phyloP scores from a whole-genome alignment of 2,888 invertebrate genomes.

The Drosophila gaucha region DNA sequence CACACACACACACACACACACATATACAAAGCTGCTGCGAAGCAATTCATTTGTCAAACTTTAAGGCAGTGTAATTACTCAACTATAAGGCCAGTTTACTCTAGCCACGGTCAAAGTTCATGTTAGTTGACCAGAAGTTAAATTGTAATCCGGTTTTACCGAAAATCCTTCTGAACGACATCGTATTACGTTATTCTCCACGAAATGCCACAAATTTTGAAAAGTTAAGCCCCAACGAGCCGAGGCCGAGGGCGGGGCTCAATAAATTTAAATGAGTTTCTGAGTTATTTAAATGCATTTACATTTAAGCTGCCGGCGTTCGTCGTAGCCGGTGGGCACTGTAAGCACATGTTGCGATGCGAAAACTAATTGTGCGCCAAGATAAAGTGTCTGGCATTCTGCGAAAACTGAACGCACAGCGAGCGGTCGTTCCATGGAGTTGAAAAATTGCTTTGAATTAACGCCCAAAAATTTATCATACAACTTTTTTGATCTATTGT shows the following conservation, averaged over 20 bases:
- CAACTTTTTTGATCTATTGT: conserved; percentile 43
- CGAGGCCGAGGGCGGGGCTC: background rate
- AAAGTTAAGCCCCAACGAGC: background rate
- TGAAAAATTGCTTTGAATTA: conserved; percentile 43
- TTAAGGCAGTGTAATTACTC: conserved; percentile 39
- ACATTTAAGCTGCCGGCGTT: conserved; percentile 1
- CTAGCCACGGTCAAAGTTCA: conserved; percentile 26
- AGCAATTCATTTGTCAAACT: conserved; percentile 41
- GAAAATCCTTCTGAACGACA: conserved; percentile 20
- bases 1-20: background rate
- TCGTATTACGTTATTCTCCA: conserved; percentile 7
- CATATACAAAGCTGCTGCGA: conserved; percentile 23
- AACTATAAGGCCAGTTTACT: conserved; percentile 32
- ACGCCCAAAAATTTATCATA: conserved; percentile 33
- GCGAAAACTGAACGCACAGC: conserved; percentile 13
- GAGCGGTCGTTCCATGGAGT: conserved; percentile 33
- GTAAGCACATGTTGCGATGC: conserved; percentile 4
- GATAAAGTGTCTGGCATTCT: background rate
- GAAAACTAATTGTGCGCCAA: conserved; percentile 8
- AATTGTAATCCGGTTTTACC: conserved; percentile 27
- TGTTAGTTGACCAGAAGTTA: conserved; percentile 36
- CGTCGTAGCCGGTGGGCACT: conserved; percentile 1
- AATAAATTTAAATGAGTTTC: conserved; percentile 14
- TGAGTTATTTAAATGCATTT: conserved; percentile 20
- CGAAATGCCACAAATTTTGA: background rate